Base-by-base conservation (phyloP, 1,140 invertebrate species). In the Cydia amplana region DNA sequence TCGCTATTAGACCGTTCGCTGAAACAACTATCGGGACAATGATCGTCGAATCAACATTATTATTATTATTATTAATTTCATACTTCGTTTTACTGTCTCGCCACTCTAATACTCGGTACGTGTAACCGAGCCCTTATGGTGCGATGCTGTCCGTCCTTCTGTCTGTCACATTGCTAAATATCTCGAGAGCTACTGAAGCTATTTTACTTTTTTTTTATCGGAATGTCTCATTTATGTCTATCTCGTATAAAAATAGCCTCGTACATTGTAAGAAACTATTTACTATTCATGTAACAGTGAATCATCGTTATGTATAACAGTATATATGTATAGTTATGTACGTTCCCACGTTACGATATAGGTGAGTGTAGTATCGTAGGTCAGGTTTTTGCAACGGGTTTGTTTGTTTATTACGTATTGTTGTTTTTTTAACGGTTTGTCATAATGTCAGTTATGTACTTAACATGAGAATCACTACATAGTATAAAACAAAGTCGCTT, bases 381-480 rank as follows among this genome's bases (percentile, higher is more conserved):
- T 84, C 79, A 82, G 81, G 77, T 80, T 79, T 79, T 82, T 55
- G 78, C 79, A 78, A 78, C 76, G 32, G 65, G 65, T 67, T 32
- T 5, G 12, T 20, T 18, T 55, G 6, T 70, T 36, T 36, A 40
- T 70, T 70, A 70, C 65, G 65, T 70, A 70, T 70, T 70, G 65
- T 70, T 40, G 28, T 70, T 70, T 70, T 70, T 70, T n/a, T 55
- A 55, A 60, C 18, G 7, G 49, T 18, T 10, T 18, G 43, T 46
- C 43, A 46, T 12, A 6, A 51, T 60, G 55, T 20, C 55, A 23
- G 55, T 60, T 60, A 60, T 23, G n/a, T n/a, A 7, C 7, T 32
- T 32, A 32, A 32, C 4, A 32, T 1, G 32, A 32, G 32, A 32
- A 32, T 32, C 5, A 32, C 1, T n/a, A n/a, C n/a, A n/a, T n/a